These are phyloP conservation scores for Drosophila ercepeae DNA, from an alignment of 1,140 invertebrate species.

Conservation along the genomic window DNA sequence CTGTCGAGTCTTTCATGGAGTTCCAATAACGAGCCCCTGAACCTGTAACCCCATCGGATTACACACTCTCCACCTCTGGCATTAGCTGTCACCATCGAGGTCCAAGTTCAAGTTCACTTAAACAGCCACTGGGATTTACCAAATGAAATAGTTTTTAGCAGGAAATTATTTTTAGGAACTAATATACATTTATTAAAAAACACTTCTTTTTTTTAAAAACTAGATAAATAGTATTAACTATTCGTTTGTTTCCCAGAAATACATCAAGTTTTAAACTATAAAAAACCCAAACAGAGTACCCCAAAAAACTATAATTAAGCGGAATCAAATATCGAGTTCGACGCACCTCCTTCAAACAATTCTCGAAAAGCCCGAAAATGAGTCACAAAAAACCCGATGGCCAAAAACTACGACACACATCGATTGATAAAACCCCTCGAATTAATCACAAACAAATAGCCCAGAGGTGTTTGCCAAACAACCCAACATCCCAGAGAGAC, in stretches of 20 bases:
- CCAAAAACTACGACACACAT: conserved; percentile 49
- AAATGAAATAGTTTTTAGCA: conserved; percentile 31
- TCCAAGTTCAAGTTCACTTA: conserved; percentile 68
- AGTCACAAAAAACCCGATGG: conserved; percentile 73
- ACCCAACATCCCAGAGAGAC: conserved; percentile 5
- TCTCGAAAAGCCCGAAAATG: conserved; percentile 32
- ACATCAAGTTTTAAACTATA: not conserved
- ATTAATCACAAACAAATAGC: conserved; percentile 41
- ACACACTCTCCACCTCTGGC: conserved; percentile 19
- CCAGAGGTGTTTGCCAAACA: conserved; percentile 63
- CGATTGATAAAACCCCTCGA: conserved; percentile 59
- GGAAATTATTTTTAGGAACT: not conserved
- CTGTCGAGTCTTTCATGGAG: conserved; percentile 23
- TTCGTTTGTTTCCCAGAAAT: not conserved
- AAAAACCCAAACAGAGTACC: conserved; percentile 1
- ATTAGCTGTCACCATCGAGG: conserved; percentile 55
- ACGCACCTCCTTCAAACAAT: conserved; percentile 52
- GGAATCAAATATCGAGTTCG: conserved; percentile 38
- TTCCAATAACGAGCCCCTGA: conserved; percentile 47
- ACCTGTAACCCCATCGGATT: conserved; percentile 53
- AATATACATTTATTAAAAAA: no score
- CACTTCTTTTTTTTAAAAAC: no score
- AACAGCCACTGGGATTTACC: conserved; percentile 58
- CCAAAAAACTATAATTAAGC: conserved; percentile 27
- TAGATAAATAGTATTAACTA: not conserved